Evolutionary conservation across 2,113 vertebrate genomes (phyloP).

Genomic region (Campylomormyrus numenius): DNA sequence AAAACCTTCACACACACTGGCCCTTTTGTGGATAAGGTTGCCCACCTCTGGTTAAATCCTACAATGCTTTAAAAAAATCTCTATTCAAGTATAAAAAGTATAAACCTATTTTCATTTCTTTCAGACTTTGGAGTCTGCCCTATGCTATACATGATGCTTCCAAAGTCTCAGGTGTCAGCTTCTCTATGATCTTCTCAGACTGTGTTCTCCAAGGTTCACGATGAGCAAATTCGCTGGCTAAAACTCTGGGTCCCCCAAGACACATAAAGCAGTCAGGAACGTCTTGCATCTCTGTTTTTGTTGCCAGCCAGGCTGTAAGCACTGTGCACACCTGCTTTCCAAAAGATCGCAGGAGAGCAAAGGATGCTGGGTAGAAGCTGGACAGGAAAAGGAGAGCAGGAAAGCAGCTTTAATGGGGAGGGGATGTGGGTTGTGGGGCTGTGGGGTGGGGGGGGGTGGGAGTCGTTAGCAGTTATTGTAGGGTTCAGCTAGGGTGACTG

Average conservation of each 20-base stretch:
- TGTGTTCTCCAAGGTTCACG: background rate
- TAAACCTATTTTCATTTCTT: background rate
- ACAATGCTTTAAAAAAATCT: background rate
- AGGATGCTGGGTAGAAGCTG: conserved; percentile 2
- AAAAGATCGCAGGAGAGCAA: background rate
- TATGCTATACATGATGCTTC: background rate
- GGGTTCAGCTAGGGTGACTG: conserved; percentile 12
- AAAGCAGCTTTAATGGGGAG: background rate
- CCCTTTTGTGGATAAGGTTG: no score
- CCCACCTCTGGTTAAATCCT: background rate
- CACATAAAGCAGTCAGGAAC: background rate
- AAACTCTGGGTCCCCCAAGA: background rate
- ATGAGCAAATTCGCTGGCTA: background rate
- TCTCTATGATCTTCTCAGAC: background rate
- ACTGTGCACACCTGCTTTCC: background rate
- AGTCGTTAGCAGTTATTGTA: background rate
- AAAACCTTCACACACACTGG: no score
- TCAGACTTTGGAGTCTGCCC: background rate
- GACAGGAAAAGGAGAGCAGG: background rate
- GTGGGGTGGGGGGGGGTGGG: background rate
- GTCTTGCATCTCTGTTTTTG: background rate
- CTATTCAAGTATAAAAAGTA: background rate
- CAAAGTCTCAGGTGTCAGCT: background rate
- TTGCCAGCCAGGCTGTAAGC: background rate
- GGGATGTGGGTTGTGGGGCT: background rate